These are phyloP conservation scores for Hemibagrus wyckioides DNA, from an alignment of 2,113 vertebrate species.

Conservation along the genomic window DNA sequence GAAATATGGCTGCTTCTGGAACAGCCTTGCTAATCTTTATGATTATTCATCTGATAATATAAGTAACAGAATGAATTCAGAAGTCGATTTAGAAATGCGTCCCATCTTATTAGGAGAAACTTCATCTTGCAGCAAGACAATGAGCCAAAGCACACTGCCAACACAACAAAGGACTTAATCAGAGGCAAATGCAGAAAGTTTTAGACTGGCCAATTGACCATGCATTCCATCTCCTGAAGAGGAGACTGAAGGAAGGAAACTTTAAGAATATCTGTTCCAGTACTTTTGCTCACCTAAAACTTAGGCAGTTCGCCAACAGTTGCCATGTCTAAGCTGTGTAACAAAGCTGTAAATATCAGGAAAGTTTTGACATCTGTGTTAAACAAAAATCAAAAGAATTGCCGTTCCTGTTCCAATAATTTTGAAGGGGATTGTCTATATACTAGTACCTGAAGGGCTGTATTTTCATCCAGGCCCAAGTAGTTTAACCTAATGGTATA, in stretches of 20 bases:
- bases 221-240: background rate
- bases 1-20: background rate
- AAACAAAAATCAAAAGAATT: background rate
- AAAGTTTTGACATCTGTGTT: background rate
- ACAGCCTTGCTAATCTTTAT: background rate
- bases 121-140: background rate
- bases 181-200: background rate
- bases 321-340: background rate
- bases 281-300: background rate
- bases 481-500: background rate
- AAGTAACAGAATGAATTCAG: background rate
- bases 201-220: background rate
- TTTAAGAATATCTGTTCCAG: background rate
- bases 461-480: background rate
- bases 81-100: background rate
- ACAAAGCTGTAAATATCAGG: background rate
- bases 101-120: background rate
- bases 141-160: background rate
- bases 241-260: background rate
- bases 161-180: background rate
- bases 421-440: background rate
- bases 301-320: background rate
- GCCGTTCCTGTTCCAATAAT: background rate
- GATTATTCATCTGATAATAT: background rate
- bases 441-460: background rate